Conservation (phyloP, 2,113 vertebrate species). For the Bolborhynchus lineola region DNA sequence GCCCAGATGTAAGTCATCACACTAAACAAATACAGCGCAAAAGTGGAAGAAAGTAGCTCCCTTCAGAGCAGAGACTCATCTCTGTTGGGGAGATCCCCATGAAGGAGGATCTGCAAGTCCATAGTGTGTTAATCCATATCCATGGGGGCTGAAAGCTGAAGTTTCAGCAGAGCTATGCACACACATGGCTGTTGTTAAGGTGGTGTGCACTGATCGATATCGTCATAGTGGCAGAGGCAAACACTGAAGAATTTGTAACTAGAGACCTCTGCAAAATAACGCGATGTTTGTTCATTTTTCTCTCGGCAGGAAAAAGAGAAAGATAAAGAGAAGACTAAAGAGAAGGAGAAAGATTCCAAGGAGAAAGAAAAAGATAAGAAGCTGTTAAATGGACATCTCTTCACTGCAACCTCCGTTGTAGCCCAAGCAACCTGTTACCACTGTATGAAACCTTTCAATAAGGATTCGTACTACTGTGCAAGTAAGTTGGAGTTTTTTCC, state of each 20-base stretch:
- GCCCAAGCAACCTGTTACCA: constrained; percentile 81
- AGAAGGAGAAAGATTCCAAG: constrained; percentile 85
- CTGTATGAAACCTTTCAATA: constrained; percentile 85
- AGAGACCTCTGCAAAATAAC: background rate
- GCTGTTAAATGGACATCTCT: constrained; percentile 83
- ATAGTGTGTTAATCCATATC: background rate
- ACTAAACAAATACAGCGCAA: background rate
- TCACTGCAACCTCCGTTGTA: constrained; percentile 72
- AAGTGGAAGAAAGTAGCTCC: background rate
- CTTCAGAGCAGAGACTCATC: background rate
- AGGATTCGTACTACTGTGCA: constrained; percentile 86
- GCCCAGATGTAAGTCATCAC: background rate
- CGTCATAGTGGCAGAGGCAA: background rate
- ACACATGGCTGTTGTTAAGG: background rate
- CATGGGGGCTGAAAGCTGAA: background rate
- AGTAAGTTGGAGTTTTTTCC: constrained; percentile 71
- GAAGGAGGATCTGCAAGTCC: background rate
- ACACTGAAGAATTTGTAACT: background rate
- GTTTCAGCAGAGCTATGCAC: background rate
- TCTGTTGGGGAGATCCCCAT: background rate
- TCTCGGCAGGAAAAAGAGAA: constrained; percentile 83
- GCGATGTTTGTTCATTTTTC: background rate
- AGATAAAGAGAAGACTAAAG: constrained; percentile 85
- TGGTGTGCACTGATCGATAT: background rate
- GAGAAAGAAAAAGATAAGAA: constrained; percentile 90